Percentiles rank a stretch among this genome's conserved stretches.
These are phyloP conservation scores for Trachymyrmex septentrionalis DNA, from an alignment of 1,140 invertebrate species.

Conservation along the genomic window DNA sequence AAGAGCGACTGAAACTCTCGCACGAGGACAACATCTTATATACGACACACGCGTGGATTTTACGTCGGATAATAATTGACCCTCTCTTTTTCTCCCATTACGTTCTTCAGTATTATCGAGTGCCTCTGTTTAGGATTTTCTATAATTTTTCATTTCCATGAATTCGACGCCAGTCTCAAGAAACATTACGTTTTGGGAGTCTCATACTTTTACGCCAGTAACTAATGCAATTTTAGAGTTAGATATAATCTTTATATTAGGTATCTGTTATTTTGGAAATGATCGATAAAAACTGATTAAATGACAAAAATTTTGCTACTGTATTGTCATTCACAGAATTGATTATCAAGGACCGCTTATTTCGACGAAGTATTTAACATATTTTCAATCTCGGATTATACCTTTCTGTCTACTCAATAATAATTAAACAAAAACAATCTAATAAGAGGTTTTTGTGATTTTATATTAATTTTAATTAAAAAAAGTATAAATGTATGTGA, in stretches of 20 bases:
- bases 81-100: not conserved
- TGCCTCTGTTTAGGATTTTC: not conserved
- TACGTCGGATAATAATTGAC: conserved; percentile 73
- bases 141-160: not conserved
- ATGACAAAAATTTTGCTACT: conserved; percentile 66
- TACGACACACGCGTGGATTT: conserved; percentile 70
- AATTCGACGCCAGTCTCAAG: not conserved
- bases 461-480: not conserved
- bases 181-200: not conserved
- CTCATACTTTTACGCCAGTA: not conserved
- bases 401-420: conserved; percentile 17
- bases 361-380: conserved; percentile 70
- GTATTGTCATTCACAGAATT: not conserved
- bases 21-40: conserved; percentile 80
- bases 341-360: conserved; percentile 73
- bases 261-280: not conserved
- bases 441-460: conserved; percentile 5
- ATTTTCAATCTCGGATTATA: conserved; percentile 69
- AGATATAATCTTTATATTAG: not conserved
- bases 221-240: not conserved
- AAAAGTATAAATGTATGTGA: not conserved
- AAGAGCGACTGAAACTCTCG: conserved; percentile 77
- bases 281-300: not conserved
- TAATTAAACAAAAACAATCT: not conserved
- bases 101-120: not conserved